phyloP scores from a whole-genome alignment of 2,888 invertebrate genomes.

The Bombyx huttoni region DNA sequence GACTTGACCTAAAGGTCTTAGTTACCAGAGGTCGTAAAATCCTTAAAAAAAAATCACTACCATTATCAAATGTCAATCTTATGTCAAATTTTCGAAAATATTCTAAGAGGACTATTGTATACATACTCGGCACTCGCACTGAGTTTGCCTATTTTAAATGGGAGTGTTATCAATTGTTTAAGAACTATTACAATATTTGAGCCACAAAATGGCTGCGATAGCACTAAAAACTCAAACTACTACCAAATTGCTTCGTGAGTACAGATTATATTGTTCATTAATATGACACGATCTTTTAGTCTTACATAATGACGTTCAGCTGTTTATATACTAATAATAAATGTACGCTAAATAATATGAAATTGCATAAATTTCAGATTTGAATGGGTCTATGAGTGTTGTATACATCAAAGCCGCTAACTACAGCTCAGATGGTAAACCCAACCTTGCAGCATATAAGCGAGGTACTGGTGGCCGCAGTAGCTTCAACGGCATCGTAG shows the following conservation, averaged over 20 bases:
- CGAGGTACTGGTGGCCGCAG: slow-evolving; percentile 92
- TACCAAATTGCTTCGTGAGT: slow-evolving; percentile 53
- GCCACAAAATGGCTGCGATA: slow-evolving; percentile 56
- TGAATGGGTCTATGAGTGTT: slow-evolving; percentile 49
- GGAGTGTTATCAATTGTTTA: not conserved
- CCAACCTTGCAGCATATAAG: slow-evolving; percentile 78
- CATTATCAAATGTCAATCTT: not conserved
- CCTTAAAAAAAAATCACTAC: no score
- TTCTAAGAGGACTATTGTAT: not conserved
- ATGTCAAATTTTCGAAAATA: not conserved
- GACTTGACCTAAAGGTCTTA: no score
- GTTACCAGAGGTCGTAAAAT: no score
- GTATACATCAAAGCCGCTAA: slow-evolving; percentile 59
- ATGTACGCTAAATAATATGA: not conserved
- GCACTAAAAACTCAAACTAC: slow-evolving; percentile 47
- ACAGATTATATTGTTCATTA: slow-evolving; percentile 1
- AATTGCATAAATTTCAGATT: slow-evolving; percentile 26
- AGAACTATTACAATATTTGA: slow-evolving; percentile 5
- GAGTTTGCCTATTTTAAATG: not conserved
- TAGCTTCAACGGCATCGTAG: slow-evolving; percentile 96
- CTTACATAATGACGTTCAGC: slow-evolving; percentile 46
- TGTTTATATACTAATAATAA: not conserved
- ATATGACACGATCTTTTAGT: slow-evolving; percentile 8
- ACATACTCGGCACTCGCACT: no score
- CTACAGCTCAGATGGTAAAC: slow-evolving; percentile 69